Conservation (phyloP, 1,140 invertebrate genomes). For the Drosophila subobscura region DNA sequence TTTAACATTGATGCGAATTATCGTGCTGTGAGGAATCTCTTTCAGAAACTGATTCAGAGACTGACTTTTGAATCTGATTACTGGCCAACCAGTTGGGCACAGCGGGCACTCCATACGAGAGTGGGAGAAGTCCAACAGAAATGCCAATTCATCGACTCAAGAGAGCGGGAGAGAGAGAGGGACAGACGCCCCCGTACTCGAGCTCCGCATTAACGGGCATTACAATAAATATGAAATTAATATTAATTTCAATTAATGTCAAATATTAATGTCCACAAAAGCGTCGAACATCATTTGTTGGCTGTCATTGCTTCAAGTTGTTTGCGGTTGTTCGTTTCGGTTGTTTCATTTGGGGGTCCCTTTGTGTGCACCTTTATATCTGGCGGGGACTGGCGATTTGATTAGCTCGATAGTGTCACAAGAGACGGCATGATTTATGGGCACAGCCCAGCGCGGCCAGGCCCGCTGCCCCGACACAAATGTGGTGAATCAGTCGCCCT, state of each 20-base stretch:
- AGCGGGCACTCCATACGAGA: conserved; percentile 45
- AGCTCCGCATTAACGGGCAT: conserved; percentile 59
- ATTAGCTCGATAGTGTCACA: conserved; percentile 83
- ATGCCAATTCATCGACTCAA: conserved; percentile 68
- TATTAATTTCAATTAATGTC: conserved; percentile 84
- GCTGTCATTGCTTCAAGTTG: conserved; percentile 63
- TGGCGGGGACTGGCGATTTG: conserved; percentile 73
- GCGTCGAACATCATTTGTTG: conserved; percentile 81
- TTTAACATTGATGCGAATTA: conserved; percentile 77
- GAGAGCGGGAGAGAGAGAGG: neutral
- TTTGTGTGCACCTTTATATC: conserved; percentile 34
- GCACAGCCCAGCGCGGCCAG: neutral
- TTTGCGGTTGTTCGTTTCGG: conserved; percentile 13
- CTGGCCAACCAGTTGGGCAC: conserved; percentile 60
- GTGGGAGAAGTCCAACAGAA: conserved; percentile 21
- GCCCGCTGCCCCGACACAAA: conserved; percentile 21
- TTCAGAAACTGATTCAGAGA: conserved; percentile 16
- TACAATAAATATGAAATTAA: conserved; percentile 83
- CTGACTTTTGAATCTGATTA: conserved; percentile 5
- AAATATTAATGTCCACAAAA: conserved; percentile 83
- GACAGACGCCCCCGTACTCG: conserved; percentile 52
- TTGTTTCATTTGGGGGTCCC: conserved; percentile 39
- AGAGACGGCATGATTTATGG: conserved; percentile 81
- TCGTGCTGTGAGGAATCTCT: conserved; percentile 61
- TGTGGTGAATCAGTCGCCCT: conserved; percentile 50